Conservation (phyloP, 2,888 invertebrate species). For the Aplocera efformata region DNA sequence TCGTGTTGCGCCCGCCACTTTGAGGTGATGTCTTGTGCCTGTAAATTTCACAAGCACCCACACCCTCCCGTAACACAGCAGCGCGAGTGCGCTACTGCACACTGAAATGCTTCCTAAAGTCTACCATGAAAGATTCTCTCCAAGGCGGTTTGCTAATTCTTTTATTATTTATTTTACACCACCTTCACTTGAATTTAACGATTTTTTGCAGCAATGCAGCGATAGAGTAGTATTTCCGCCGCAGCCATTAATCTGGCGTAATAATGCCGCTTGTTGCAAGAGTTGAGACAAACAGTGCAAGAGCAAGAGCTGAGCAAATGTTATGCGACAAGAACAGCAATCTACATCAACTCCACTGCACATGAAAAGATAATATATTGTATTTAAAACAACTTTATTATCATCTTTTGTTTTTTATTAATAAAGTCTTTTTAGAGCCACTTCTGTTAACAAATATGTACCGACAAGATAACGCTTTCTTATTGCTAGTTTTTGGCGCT, state of each 20-base stretch:
- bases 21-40: too few relatives aligned
- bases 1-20: too few relatives aligned
- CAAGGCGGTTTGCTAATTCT: constrained; percentile 11
- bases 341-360: too few relatives aligned
- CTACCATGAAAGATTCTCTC: constrained; percentile 11
- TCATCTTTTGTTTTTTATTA: too few relatives aligned
- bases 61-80: too few relatives aligned
- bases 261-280: constrained; percentile 3
- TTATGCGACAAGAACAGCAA: constrained; percentile 1
- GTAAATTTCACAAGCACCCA: too few relatives aligned
- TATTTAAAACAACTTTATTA: too few relatives aligned
- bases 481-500: too few relatives aligned
- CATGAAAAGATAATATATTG: too few relatives aligned
- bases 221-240: not conserved
- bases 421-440: too few relatives aligned
- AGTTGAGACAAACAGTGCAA: constrained; percentile 1
- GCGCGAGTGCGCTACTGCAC: constrained; percentile 9
- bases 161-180: constrained; percentile 16
- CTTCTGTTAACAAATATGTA: too few relatives aligned
- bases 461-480: too few relatives aligned
- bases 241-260: constrained; percentile 3
- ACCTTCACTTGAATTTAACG: constrained; percentile 9
- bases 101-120: constrained; percentile 8
- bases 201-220: constrained; percentile 12
- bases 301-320: constrained; percentile 6